Evolutionary conservation across 2,113 vertebrate species (phyloP), one percentile per base, ranked within the genome.

Genomic region (Setophaga petechia): DNA sequence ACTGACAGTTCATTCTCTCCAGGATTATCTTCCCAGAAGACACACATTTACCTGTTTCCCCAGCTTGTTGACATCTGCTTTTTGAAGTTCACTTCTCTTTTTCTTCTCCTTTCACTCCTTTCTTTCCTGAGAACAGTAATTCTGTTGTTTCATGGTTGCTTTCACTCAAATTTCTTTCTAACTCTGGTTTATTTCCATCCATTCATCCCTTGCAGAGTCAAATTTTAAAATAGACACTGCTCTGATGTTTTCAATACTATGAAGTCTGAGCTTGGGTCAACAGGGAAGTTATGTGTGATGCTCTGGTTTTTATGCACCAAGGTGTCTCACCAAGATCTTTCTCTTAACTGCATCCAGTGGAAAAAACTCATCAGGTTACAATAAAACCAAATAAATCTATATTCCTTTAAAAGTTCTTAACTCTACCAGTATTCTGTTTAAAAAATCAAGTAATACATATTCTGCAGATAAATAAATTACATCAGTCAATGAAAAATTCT

Each of bases 21-120:
- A n/a, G 84, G 84, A 87, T 95, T 68, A 95, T 87, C 94, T 95
- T 94, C 85, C 90, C 71, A 41, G 74, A 94, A 79, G 78, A 91
- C 71, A 83, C 74, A 65, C n/a, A 46, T 85, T 90, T 73, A 93
- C 87, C 72, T 93, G 78, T 94, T 96, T 96, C 94, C 67, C 95
- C 94, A 82, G 87, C 71, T 85, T 37, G 62, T 43, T 76, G 84
- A 82, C 0, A 0, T 79, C 71, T 90, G 85, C 41, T 87, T 93
- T 95, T 91, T 94, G 84, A 95, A 85, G 66, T 82, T 94, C 49
- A 47, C 35, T 87, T 65, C 43, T 33, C 27, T 87, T 68, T 92
- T 87, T 85, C 84, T 89, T 54, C 17, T 91, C 54, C 41, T 93
- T 91, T 94, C 69, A 71, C 44, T 82, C 49, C 66, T 82, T 94